Evolutionary conservation across 2,113 vertebrate species (phyloP), one percentile per base, ranked within the genome.

Genomic region (Apodemus sylvaticus): DNA sequence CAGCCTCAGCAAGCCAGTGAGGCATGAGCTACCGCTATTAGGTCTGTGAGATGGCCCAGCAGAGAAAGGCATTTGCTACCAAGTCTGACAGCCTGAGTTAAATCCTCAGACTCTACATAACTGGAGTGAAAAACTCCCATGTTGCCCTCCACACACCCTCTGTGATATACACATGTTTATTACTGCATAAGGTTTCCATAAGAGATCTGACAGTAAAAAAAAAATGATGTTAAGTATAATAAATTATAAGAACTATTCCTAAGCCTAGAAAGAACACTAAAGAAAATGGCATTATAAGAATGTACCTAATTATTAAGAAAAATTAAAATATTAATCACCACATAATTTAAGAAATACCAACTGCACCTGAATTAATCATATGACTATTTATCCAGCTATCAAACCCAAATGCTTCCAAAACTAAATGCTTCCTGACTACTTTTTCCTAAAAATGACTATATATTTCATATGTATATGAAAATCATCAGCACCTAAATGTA

Each of bases 331-430:
- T 39, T 96, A 92, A 90, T 42, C 45, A 91, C 86, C 36, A 85
- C 83, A 1, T 78, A 91, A 90, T 60, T 93, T 36, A 96, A 91
- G 24, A 68, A 94, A 94, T 92, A 88, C 29, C 83, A 94, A 95
- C 73, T 91, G 94, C 58, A 86, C 34, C 31, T 93, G 5, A 73
- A 55, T 94, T 94, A 42, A 94, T 81, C 55, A 79, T 34, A 66
- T 91, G 55, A 93, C 53, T 83, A 83, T 53, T 95, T 89, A 83
- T 60, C 91, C 79, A 95, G 55, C 20, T 90, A 96, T 96, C 86
- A 94, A 94, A 93, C 86, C 53, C 8, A 89, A 78, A 88, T 71
- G 55, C 70, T 73, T 39, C 11, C 10, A 55, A 64, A 79, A 34
- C 73, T 94, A 89, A 82, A 85, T 64, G 45, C 1, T 93, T 89